Percentiles rank a stretch among this genome's conserved stretches.
Conservation (phyloP, 2,888 invertebrate species). For the Hofmannophila pseudospretella region DNA sequence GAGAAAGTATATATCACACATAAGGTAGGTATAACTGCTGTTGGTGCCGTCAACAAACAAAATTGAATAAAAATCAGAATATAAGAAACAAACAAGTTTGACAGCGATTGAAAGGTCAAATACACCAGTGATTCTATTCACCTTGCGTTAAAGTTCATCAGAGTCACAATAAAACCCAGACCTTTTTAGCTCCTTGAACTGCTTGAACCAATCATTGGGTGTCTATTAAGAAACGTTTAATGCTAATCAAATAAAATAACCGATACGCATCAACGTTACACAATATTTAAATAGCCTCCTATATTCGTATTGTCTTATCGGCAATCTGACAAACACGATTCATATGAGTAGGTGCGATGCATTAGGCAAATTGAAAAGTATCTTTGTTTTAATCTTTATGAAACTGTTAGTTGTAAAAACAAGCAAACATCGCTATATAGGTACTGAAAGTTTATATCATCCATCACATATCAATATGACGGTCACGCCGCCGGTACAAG, state of each 20-base stretch:
- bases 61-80: neutral
- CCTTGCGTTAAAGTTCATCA: constrained; percentile 51
- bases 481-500: constrained; percentile 53
- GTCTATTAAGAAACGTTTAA: constrained; percentile 12
- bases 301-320: constrained; percentile 12
- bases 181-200: constrained; percentile 37
- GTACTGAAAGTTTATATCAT: no score
- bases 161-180: constrained; percentile 38
- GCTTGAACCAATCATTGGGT: constrained; percentile 27
- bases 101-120: constrained; percentile 4
- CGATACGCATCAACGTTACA: constrained; percentile 7
- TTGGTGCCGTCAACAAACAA: no score
- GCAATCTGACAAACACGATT: constrained; percentile 6
- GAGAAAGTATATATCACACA: constrained; percentile 12
- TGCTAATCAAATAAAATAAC: constrained; percentile 14
- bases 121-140: constrained; percentile 43
- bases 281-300: constrained; percentile 9
- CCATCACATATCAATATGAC: constrained; percentile 34
- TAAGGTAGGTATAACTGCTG: neutral
- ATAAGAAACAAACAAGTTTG: neutral
- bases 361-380: constrained; percentile 10
- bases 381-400: constrained; percentile 2
- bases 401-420: no score
- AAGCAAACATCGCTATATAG: no score
- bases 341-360: constrained; percentile 9